Evolutionary conservation across 2,888 invertebrate genomes (phyloP), one percentile per base, ranked within the genome.

Genomic region (Elegia similella): DNA sequence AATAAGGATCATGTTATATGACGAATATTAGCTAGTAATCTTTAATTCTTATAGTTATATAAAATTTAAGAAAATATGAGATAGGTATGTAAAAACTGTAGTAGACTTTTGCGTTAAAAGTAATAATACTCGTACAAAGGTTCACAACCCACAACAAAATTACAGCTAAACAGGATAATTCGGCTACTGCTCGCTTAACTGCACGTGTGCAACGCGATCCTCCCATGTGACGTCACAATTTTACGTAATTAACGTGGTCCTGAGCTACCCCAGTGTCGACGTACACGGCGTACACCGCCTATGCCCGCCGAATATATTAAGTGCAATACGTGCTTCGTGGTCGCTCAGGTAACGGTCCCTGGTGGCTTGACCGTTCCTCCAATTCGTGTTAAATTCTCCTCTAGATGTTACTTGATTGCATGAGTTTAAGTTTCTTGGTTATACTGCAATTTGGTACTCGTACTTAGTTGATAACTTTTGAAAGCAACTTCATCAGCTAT

Each of bases 161-260:
- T 69, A 70, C 64, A 62, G 61, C 61, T 69, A 72, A 73, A 72
- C 66, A 70, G 65, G 65, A 65, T 67, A 73, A 79, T 78, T 76
- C 63, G 58, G 70, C 70, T 76, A 76, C 72, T 78, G 78, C 80
- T 76, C 73, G 72, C 71, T 73, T 72, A 73, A 80, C 73, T 79
- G 72, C 69, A 76, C 75, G 70, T 76, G 73, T 67, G 70, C 67
- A 68, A 67, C 64, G 63, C 67, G 69, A 71, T 77, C 68, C 75
- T 80, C 82, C 73, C 78, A 53, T 59, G 80, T 73, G 86, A 81
- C 83, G 82, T 84, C 80, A 84, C 81, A 78, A 78, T 85, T 83
- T 84, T 79, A 82, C 79, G 80, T 84, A 86, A 87, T 87, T 88
- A 86, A 78, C 83, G 79, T 75, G 63, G 72, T 69, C 47, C 60